phyloP scores from a whole-genome alignment of 1,140 invertebrate species.

The Drosophila takahashii region DNA sequence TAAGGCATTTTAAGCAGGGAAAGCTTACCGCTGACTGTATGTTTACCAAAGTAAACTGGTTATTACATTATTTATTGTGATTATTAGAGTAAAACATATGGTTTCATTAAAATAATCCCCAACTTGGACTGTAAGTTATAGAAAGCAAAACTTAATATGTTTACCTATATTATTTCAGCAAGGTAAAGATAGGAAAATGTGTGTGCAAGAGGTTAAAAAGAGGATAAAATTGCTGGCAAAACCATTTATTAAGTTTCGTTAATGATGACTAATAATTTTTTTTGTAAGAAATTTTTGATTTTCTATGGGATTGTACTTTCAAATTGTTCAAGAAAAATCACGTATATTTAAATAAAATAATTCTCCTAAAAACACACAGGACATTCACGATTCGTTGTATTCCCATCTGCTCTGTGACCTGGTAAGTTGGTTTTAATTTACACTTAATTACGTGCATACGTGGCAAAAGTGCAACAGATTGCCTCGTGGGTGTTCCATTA shows the following conservation, averaged over 20 bases:
- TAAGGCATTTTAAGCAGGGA: not conserved
- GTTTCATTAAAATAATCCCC: not conserved
- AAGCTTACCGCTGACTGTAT: not conserved
- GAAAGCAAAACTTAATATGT: not conserved
- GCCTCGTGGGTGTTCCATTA: constrained; percentile 53
- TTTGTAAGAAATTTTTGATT: too few relatives aligned
- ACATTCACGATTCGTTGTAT: constrained; percentile 5
- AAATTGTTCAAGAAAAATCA: too few relatives aligned
- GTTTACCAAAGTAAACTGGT: not conserved
- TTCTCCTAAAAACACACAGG: too few relatives aligned
- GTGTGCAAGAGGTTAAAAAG: too few relatives aligned
- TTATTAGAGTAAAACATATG: not conserved
- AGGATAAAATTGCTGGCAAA: too few relatives aligned
- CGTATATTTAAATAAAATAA: too few relatives aligned
- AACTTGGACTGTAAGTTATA: not conserved
- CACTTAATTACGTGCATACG: constrained; percentile 56
- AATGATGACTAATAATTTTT: too few relatives aligned
- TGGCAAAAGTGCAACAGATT: constrained; percentile 53
- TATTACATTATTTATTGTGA: not conserved
- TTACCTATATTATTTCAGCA: too few relatives aligned
- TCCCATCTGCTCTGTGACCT: constrained; percentile 3
- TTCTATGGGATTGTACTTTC: too few relatives aligned
- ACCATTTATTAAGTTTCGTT: too few relatives aligned
- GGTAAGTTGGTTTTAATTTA: constrained; percentile 60
- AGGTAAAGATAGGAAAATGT: too few relatives aligned